Evolutionary conservation across 2,113 vertebrate species (phyloP), one percentile per base, ranked within the genome.

Genomic region (Toxostoma redivivum): DNA sequence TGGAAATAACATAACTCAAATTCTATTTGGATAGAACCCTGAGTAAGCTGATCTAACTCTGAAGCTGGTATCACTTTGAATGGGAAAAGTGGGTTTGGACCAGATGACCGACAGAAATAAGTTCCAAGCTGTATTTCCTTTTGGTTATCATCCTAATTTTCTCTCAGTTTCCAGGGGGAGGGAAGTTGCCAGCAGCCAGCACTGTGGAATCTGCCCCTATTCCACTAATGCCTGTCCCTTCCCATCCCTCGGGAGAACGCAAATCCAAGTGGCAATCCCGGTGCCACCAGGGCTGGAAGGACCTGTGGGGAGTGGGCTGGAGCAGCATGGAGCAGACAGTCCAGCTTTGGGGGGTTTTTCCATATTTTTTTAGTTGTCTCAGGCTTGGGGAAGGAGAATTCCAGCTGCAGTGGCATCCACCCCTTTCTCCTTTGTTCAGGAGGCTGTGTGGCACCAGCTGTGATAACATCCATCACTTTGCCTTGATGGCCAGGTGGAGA

Each of bases 211-310:
- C 35, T 50, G 7, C 35, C 2, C 7, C 35, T 48, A 8, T 40
- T n/a, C 12, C 42, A 13, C 6, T 11, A 24, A 7, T 11, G 22
- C 11, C 22, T 27, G 28, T 38, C 18, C 28, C 23, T 33, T 62
- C 11, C 33, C 8, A 27, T 54, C 33, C 57, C 33, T 15, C 2
- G 5, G 40, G 58, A 40, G 19, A 47, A 7, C 2, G 2, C 0
- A 1, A 65, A 5, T 7, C n/a, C 24, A 7, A 10, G 24, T 2
- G 1, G 28, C 0, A 0, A 18, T 13, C 48, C 35, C 42, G 10
- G 64, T 25, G 31, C 58, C 2, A 0, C 47, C 8, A 0, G 5
- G 5, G 21, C 50, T 25, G 9, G 21, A 14, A 62, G 20, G 13
- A n/a, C 12, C 30, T 7, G 2, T 7, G 24, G 13, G 4, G 11